Evolutionary conservation across 2,888 invertebrate species (phyloP).

Genomic region (Parnassius orleans): DNA sequence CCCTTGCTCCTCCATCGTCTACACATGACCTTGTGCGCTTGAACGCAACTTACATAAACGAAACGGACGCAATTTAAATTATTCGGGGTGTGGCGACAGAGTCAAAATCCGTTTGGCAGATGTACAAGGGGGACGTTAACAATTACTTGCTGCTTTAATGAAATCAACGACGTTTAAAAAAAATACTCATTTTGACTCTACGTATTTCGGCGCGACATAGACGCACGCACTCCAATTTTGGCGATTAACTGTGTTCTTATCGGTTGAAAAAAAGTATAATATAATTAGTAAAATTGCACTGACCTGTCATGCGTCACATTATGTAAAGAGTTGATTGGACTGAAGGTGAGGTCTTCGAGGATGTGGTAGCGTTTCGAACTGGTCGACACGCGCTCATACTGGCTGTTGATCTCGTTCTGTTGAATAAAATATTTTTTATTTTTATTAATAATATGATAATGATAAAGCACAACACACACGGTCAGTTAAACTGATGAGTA

Average conservation of each 20-base stretch:
- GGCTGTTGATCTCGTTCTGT: slow-evolving; percentile 76
- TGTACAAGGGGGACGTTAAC: neutral
- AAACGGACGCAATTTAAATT: slow-evolving; percentile 13
- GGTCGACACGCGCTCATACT: slow-evolving; percentile 73
- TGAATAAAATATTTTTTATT: slow-evolving; percentile 9
- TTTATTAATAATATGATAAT: neutral
- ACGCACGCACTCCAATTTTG: no score
- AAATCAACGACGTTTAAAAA: no score
- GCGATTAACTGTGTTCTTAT: no score
- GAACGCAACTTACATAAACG: slow-evolving; percentile 1
- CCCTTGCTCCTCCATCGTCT: neutral
- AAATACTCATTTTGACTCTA: no score
- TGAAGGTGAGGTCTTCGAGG: slow-evolving; percentile 65
- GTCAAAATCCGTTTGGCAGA: neutral
- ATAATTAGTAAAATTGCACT: slow-evolving; percentile 29
- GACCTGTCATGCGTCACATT: slow-evolving; percentile 64
- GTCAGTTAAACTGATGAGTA: no score
- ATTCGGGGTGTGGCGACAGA: slow-evolving; percentile 5
- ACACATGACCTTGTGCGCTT: slow-evolving; percentile 3
- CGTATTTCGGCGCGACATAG: no score
- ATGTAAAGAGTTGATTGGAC: slow-evolving; percentile 61
- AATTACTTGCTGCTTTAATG: no score
- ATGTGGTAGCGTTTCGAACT: slow-evolving; percentile 56
- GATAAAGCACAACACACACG: no score
- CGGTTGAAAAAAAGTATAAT: no score